Base-by-base conservation (phyloP, 2,113 vertebrate genomes). In the Uria lomvia region DNA sequence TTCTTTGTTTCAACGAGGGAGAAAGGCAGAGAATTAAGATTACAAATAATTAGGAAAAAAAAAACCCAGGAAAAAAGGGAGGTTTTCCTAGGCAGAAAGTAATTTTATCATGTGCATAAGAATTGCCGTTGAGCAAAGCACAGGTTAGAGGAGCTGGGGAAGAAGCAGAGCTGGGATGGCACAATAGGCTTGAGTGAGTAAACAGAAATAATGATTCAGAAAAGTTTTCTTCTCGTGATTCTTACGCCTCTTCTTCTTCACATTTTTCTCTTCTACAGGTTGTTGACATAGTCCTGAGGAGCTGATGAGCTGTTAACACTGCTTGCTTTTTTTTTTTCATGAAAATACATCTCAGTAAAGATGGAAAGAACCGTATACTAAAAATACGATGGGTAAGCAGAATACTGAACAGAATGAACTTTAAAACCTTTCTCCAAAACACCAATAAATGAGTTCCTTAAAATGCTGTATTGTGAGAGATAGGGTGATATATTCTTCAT, bases 41-140 rank as follows among this genome's bases (percentile, higher is more conserved):
- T 49, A 22, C 21, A 50, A 72, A 59, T 20, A 8, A 8, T 15
- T 38, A 36, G 9, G 26, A 30, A 47, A 42, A 32, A 26, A 23
- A 45, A 34, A 52, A 30, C n/a, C n/a, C 26, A n/a, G 11, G 19
- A 9, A 3, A 47, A 59, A 23, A 20, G 0, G 1, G 7, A 2
- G 23, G 1, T 2, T 59, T 85, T 89, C 32, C 20, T n/a, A 58
- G 9, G 15, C 36, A 66, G 49, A 56, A 74, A 60, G 17, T 55
- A 67, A 60, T 58, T 67, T 42, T 16, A 32, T 29, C 9, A 9
- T 27, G 7, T 40, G 42, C 18, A 7, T 47, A 50, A 80, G 16
- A 45, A 32, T 43, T 5, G 10, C 11, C 53, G 36, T 58, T 62
- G 15, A 52, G 29, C 8, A 71, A 91, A 77, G n/a, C 2, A 2